These are phyloP conservation scores for Anastatus disparis DNA, from an alignment of 1,140 invertebrate species.

Conservation along the genomic window DNA sequence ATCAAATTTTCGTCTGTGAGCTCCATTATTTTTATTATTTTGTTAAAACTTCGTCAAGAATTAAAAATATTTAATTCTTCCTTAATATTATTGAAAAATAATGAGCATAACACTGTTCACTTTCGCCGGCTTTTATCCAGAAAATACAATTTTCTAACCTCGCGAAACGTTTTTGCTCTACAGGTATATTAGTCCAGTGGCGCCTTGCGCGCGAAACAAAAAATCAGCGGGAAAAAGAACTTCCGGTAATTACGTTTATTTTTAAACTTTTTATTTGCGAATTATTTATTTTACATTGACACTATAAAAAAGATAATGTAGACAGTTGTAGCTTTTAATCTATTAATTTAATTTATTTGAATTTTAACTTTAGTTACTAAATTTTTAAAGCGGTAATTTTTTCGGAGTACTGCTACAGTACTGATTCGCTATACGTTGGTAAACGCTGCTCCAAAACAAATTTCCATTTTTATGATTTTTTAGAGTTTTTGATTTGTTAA, in stretches of 20 bases:
- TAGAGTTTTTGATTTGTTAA: too few species aligned
- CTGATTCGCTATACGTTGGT: too few species aligned
- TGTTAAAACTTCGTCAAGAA: neutral
- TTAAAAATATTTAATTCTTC: conserved; percentile 33
- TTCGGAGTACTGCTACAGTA: too few species aligned
- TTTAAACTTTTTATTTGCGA: too few species aligned
- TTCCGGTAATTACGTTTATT: conserved; percentile 33
- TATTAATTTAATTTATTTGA: too few species aligned
- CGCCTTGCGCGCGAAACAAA: neutral
- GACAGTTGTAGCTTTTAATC: too few species aligned
- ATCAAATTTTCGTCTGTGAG: conserved; percentile 84
- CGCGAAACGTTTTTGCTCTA: neutral
- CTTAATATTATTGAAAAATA: conserved; percentile 28
- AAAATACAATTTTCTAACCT: conserved; percentile 51
- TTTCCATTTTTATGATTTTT: too few species aligned
- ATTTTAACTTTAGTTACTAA: too few species aligned
- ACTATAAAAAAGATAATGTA: too few species aligned
- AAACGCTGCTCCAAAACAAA: too few species aligned
- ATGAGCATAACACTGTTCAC: conserved; percentile 39
- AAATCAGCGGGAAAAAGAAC: conserved; percentile 25
- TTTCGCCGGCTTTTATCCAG: conserved; percentile 42
- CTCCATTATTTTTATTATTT: conserved; percentile 72
- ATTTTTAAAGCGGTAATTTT: too few species aligned
- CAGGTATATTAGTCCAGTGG: conserved; percentile 22
- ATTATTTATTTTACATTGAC: too few species aligned